Base-by-base conservation (phyloP, 2,888 invertebrate genomes). In the Eurois occulta region DNA sequence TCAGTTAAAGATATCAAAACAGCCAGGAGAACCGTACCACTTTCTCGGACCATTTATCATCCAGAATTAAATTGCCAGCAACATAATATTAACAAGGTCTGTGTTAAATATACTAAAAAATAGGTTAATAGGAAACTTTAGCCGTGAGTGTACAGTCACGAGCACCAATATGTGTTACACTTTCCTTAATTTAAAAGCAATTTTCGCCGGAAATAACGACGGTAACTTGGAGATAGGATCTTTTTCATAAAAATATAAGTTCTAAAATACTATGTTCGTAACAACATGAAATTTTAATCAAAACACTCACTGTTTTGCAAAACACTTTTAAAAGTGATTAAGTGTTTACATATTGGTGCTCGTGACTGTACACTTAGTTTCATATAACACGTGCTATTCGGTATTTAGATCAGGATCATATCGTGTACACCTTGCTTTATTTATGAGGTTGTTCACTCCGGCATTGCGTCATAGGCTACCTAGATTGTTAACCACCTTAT, bases 371-470 rank as follows among this genome's bases (percentile, higher is more conserved):
- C 32, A 72, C 60, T 48, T 68, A 46, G 64, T 58, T 69, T 73
- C 32, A 66, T 46, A n/a, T 28, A 81, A 79, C 85, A 86, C 81
- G 86, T 87, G 88, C 78, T 75, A 75, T 79, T 73, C 46, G 80
- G 77, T 69, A 86, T 87, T 84, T 80, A 84, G 80, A 78, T 80
- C 79, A 78, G 78, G 80, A 75, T 81, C 78, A 84, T 81, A 77
- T 70, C 60, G 58, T 81, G 77, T 75, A 78, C 58, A 77, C 78
- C 80, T 77, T 80, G 83, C 73, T 76, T 71, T 80, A 67, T 82
- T 80, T 81, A 87, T 83, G 82, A 77, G 88, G 78, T 86, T 85
- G 71, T 89, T 86, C 79, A 76, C 71, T 41, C n/a, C 55, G 16
- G 28, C 21, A 24, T 75, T 78, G 78, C 87, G 86, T 87, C 87